Conservation (phyloP, 2,113 vertebrate species). For the Cryptomyrus ogoouensis region DNA sequence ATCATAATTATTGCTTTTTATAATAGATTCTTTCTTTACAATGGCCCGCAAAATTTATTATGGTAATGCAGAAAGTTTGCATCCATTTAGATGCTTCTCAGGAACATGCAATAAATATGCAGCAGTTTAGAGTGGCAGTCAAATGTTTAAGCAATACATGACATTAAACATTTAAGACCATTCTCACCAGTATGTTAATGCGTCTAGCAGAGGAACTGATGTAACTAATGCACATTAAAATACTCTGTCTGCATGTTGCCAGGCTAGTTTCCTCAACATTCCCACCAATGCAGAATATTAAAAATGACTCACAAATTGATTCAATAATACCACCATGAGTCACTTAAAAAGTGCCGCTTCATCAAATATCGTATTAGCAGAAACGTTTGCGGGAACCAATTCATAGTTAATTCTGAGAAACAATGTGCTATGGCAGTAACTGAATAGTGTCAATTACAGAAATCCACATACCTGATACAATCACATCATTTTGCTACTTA, state of each 20-base stretch:
- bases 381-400: not conserved
- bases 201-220: not conserved
- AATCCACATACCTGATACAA: not conserved
- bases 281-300: not conserved
- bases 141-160: constrained; percentile 9
- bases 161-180: constrained; percentile 3
- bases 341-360: not conserved
- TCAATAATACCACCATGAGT: not conserved
- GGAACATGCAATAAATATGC: not conserved
- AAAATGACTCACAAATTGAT: constrained; percentile 8
- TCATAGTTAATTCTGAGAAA: constrained; percentile 6
- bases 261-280: not conserved
- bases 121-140: not conserved
- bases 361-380: constrained; percentile 1
- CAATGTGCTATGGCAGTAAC: not conserved
- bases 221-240: not conserved
- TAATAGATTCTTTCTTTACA: not conserved
- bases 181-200: not conserved
- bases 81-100: not conserved
- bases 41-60: not conserved
- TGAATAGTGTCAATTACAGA: not conserved
- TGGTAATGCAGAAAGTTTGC: not conserved
- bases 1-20: not conserved
- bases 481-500: not conserved
- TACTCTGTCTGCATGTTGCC: not conserved